Evolutionary conservation across 1,140 invertebrate species (phyloP).

Genomic region (Tetranychus urticae): DNA sequence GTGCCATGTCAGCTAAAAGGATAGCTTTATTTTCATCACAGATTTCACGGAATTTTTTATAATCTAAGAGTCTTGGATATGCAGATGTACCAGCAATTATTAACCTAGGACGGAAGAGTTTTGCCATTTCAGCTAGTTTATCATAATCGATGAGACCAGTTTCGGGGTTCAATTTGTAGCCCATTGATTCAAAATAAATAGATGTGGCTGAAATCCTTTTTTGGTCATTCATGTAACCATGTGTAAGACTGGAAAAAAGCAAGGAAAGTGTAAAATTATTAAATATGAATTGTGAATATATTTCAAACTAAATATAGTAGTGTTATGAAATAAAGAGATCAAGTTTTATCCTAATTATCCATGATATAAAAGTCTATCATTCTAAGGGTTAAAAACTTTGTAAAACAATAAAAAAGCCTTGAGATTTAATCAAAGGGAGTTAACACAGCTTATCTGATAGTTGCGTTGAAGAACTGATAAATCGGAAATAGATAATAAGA

Average conservation of each 20-base stretch:
- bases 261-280: not conserved
- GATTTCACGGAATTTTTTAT: constrained; percentile 35
- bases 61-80: constrained; percentile 39
- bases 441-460: too few relatives aligned
- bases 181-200: constrained; percentile 94
- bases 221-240: constrained; percentile 67
- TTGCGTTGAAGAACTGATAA: too few relatives aligned
- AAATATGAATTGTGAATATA: not conserved
- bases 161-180: constrained; percentile 63
- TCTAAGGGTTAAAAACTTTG: too few relatives aligned
- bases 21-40: constrained; percentile 32
- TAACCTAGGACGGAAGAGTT: constrained; percentile 66
- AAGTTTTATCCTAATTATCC: not conserved
- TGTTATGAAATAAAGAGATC: not conserved
- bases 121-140: constrained; percentile 49
- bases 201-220: constrained; percentile 93
- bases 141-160: constrained; percentile 90
- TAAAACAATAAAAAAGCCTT: too few relatives aligned
- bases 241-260: constrained; percentile 34
- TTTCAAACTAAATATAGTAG: not conserved
- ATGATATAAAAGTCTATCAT: too few relatives aligned
- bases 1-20: constrained; percentile 42
- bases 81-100: constrained; percentile 63
- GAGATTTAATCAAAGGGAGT: too few relatives aligned
- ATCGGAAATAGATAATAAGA: too few relatives aligned